A percentile compares a stretch with the other conserved stretches of the same genome.
Evolutionary conservation across 2,797 vertebrate species (phyloP).

Genomic region (Hypotaenidia okinawae): DNA sequence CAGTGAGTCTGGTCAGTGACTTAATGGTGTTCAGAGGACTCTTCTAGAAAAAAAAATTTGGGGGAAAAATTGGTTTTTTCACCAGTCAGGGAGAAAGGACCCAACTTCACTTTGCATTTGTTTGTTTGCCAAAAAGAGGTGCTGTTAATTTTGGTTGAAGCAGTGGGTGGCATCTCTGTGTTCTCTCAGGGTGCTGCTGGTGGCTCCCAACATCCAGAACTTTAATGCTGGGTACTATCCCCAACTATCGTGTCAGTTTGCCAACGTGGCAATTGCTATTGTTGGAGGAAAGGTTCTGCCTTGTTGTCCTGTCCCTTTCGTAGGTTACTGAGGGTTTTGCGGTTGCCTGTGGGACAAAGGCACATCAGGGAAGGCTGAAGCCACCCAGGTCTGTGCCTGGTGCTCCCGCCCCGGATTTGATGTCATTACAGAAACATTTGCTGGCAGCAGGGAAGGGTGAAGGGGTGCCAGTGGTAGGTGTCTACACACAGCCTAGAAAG

Average conservation of each 20-base stretch:
- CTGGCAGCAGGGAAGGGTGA: background rate
- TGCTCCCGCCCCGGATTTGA: background rate
- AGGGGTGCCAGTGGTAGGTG: background rate
- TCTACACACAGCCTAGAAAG: background rate
- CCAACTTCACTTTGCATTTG: background rate
- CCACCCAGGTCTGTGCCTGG: background rate
- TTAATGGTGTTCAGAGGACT: background rate
- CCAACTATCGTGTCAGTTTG: slow-evolving; percentile 19
- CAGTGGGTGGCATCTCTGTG: background rate
- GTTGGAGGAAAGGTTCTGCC: slow-evolving; percentile 25
- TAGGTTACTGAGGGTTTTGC: background rate
- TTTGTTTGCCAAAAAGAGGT: background rate
- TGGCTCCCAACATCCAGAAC: background rate
- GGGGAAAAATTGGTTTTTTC: background rate
- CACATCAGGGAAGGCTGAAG: background rate
- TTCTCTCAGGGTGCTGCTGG: background rate
- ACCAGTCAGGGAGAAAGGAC: background rate
- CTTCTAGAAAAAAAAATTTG: background rate
- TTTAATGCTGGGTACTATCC: background rate
- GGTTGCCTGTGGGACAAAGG: background rate
- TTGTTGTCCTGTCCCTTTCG: background rate
- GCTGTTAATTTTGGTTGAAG: background rate
- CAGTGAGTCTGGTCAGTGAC: background rate
- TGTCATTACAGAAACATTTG: background rate
- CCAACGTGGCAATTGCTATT: background rate